Base-by-base conservation (phyloP, 1,140 invertebrate genomes). In the Campodea augens region DNA sequence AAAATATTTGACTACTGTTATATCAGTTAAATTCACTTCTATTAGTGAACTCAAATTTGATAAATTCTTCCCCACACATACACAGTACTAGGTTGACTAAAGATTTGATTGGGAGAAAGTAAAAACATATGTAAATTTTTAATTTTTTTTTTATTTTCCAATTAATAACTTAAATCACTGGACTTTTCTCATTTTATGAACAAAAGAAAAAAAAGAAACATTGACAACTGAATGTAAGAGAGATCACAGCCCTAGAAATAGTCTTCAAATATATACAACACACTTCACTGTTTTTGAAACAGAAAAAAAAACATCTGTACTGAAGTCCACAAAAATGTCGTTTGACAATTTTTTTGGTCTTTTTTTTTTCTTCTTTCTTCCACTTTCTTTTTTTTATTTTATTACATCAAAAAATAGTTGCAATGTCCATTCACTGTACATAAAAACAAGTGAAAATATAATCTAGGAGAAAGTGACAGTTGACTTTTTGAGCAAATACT, bases 401-500 rank as follows among this genome's bases (percentile, higher is more conserved):
- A n/a, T n/a, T 53, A 57, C 55, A 57, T 57, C 54, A 49, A 55
- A 56, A 57, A 57, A 56, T 55, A 55, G 49, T 52, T 46, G 50
- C 48, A 50, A 46, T 43, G 50, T 49, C 54, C 52, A 54, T 49
- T 44, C 27, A 25, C 43, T 32, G 24, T 41, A 41, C 51, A 51
- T 51, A 47, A 54, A 54, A n/a, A 54, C 45, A 55, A 56, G 52
- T 57, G 52, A 56, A 57, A 56, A 57, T 56, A 51, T 45, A 48
- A 55, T 54, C 53, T 56, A 49, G 49, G 50, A 45, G 48, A 50
- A 50, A 44, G 50, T 53, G 55, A 55, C 54, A 57, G 55, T 54
- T 55, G 55, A 56, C 52, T 49, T 41, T 47, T 47, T 52, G 54
- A 48, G 51, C 50, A 42, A 49, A 47, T 27, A 44, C 47, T 41